These are phyloP conservation scores for Spea multiplicata DNA, from an alignment of 2,113 vertebrate genomes.

Conservation along the genomic window DNA sequence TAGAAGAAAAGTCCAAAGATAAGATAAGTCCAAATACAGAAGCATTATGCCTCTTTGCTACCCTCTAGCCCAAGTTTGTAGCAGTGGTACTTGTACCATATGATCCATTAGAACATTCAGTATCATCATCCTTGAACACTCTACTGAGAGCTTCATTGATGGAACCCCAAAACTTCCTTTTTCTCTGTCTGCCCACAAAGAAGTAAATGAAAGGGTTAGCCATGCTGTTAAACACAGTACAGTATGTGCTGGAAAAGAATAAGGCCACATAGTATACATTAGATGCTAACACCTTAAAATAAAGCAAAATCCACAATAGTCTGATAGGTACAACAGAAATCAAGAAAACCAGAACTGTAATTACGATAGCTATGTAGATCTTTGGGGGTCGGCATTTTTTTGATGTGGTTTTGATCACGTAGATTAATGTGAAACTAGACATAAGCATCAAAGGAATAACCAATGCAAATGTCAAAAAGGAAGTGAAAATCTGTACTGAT, in stretches of 20 bases:
- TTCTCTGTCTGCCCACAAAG: constrained; percentile 54
- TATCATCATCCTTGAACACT: constrained; percentile 52
- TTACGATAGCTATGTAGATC: constrained; percentile 53
- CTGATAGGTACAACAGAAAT: constrained; percentile 55
- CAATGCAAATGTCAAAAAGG: constrained; percentile 51
- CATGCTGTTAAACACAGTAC: constrained; percentile 49
- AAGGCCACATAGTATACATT: constrained; percentile 46
- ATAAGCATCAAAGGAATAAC: constrained; percentile 49
- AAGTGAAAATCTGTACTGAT: constrained; percentile 49
- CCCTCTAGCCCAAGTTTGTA: constrained; percentile 7
- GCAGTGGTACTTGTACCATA: background rate
- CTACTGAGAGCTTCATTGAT: constrained; percentile 52
- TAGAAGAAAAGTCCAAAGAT: no score
- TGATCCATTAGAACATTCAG: constrained; percentile 28
- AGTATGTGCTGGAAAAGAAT: constrained; percentile 46
- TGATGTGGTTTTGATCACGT: constrained; percentile 52
- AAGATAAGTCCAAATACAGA: no score
- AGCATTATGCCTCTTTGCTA: no score
- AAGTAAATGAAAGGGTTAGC: constrained; percentile 57
- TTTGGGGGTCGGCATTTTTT: constrained; percentile 44
- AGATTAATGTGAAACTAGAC: constrained; percentile 51
- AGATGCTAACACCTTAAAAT: constrained; percentile 36
- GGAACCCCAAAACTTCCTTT: constrained; percentile 52
- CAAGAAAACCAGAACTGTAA: constrained; percentile 51
- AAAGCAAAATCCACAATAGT: constrained; percentile 43